Evolutionary conservation across 2,113 vertebrate species (phyloP).

Genomic region (Pangasianodon hypophthalmus): DNA sequence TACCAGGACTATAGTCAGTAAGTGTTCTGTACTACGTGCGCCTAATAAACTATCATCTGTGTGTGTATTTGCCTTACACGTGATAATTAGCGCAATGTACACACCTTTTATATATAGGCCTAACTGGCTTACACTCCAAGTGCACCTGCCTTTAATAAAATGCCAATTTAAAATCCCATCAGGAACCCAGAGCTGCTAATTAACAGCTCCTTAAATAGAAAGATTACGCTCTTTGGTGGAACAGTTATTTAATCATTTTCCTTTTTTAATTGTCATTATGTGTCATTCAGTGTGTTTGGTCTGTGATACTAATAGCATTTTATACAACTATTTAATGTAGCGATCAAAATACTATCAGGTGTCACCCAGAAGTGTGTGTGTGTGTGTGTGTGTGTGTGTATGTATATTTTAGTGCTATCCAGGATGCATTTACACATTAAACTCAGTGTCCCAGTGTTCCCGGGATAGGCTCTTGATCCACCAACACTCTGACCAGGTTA

Average conservation of each 20-base stretch:
- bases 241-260: background rate
- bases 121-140: background rate
- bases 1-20: background rate
- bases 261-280: background rate
- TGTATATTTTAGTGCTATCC: background rate
- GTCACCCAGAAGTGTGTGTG: background rate
- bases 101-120: background rate
- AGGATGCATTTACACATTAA: background rate
- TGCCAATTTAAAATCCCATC: background rate
- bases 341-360: background rate
- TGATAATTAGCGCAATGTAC: background rate
- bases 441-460: background rate
- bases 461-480: background rate
- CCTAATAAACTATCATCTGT: background rate
- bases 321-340: background rate
- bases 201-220: slow-evolving; percentile 6
- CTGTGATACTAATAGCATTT: background rate
- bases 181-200: background rate
- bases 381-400: too few species aligned
- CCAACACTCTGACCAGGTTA: background rate
- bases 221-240: background rate
- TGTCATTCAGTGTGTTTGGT: background rate
- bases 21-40: background rate
- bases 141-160: slow-evolving; percentile 1
- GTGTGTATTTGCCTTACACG: background rate